A percentile compares a stretch with the other conserved stretches of the same genome.
These are phyloP conservation scores for Apis cerana DNA, from an alignment of 1,140 invertebrate species.

Conservation along the genomic window DNA sequence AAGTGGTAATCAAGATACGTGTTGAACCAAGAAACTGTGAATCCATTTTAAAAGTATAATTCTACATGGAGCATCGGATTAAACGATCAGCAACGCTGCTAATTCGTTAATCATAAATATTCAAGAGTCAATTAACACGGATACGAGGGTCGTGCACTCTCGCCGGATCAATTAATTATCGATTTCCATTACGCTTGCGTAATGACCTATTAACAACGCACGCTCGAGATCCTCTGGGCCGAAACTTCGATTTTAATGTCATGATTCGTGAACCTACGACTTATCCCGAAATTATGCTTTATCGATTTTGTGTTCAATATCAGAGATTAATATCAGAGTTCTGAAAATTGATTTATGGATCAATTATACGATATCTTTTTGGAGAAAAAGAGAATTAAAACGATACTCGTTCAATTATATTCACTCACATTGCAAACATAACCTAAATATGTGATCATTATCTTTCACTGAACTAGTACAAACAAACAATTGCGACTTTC, in stretches of 20 bases:
- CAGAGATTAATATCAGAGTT: background rate
- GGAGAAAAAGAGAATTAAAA: background rate
- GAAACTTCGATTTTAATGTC: slow-evolving; percentile 45
- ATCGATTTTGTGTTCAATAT: background rate
- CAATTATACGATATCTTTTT: background rate
- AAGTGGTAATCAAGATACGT: slow-evolving; percentile 3
- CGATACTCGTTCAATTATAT: too few species aligned
- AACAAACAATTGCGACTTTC: background rate
- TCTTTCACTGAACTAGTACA: background rate
- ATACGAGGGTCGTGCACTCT: slow-evolving; percentile 40
- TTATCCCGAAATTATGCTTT: background rate
- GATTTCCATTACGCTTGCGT: slow-evolving; percentile 69
- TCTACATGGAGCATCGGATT: slow-evolving; percentile 2
- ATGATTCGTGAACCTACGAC: slow-evolving; percentile 15
- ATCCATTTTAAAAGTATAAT: background rate
- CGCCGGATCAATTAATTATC: slow-evolving; percentile 71
- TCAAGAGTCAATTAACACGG: slow-evolving; percentile 69
- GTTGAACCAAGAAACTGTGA: slow-evolving; percentile 15
- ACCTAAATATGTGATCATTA: too few species aligned
- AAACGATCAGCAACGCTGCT: slow-evolving; percentile 42
- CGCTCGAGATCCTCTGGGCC: slow-evolving; percentile 38
- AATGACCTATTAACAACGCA: slow-evolving; percentile 68
- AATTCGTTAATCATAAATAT: slow-evolving; percentile 72
- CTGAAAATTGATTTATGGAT: background rate
- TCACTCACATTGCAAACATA: too few species aligned